Evolutionary conservation across 1,140 invertebrate species (phyloP).

Genomic region (Nylanderia fulva): DNA sequence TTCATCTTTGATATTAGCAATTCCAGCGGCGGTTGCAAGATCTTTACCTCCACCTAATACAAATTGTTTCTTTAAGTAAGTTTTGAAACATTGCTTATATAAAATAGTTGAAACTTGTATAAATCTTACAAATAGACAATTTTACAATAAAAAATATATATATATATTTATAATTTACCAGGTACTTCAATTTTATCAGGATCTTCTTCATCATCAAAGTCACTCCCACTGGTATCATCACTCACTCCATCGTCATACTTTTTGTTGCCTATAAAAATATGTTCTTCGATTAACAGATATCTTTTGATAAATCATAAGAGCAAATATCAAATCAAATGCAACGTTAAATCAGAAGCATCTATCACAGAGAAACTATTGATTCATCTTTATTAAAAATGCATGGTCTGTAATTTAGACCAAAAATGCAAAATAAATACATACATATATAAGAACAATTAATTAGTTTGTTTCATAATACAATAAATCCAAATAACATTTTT

Average conservation of each 20-base stretch:
- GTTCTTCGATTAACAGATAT: background rate
- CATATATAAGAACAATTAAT: background rate
- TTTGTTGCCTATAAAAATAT: slow-evolving; percentile 71
- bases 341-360: background rate
- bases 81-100: slow-evolving; percentile 16
- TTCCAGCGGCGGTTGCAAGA: slow-evolving; percentile 90
- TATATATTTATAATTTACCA: slow-evolving; percentile 85
- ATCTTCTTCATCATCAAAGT: slow-evolving; percentile 95
- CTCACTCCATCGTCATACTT: slow-evolving; percentile 85
- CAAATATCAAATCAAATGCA: background rate
- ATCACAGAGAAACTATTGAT: background rate
- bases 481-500: background rate
- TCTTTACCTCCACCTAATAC: slow-evolving; percentile 92
- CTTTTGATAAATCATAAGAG: background rate
- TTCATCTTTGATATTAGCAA: slow-evolving; percentile 83
- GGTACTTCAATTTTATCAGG: slow-evolving; percentile 96
- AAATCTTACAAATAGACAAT: no score
- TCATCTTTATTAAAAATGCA: background rate
- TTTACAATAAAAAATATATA: background rate
- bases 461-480: background rate
- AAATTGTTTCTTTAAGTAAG: slow-evolving; percentile 36
- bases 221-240: slow-evolving; percentile 91
- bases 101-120: no score
- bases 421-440: background rate
- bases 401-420: background rate